A percentile compares a stretch with the other conserved stretches of the same genome.
Evolutionary conservation across 2,888 invertebrate species (phyloP).

Genomic region (Orchesellides sinensis): DNA sequence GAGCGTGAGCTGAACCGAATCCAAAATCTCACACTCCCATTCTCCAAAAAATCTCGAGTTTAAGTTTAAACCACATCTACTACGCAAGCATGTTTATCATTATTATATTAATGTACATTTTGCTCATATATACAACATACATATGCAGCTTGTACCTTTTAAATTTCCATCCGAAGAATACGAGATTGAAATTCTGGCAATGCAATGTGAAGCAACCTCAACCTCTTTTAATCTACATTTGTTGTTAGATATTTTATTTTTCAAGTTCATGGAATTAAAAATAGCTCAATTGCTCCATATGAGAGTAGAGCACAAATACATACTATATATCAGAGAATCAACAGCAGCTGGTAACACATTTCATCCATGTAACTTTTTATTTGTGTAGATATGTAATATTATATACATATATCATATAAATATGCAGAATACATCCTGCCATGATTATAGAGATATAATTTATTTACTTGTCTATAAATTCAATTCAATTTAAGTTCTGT

Average conservation of each 20-base stretch:
- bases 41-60: constrained; percentile 58
- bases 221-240: constrained; percentile 43
- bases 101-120: constrained; percentile 2
- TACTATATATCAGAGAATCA: not conserved
- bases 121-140: too few relatives aligned
- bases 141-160: not conserved
- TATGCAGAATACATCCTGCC: too few relatives aligned
- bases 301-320: constrained; percentile 21
- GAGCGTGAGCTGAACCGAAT: constrained; percentile 64
- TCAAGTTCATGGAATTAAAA: constrained; percentile 65
- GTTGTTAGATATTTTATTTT: not conserved
- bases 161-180: constrained; percentile 15
- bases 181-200: not conserved
- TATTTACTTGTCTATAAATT: too few relatives aligned
- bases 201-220: constrained; percentile 42
- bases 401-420: too few relatives aligned
- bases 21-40: constrained; percentile 65
- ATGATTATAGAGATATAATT: too few relatives aligned
- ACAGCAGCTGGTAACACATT: constrained; percentile 6
- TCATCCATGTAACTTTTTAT: too few relatives aligned
- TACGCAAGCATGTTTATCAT: constrained; percentile 7
- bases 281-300: constrained; percentile 46
- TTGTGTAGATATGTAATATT: too few relatives aligned
- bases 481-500: constrained; percentile 9
- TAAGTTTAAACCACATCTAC: constrained; percentile 5